Percentiles rank a stretch among this genome's conserved stretches.
phyloP scores from a whole-genome alignment of 2,113 vertebrate genomes.

The Donacobius atricapilla region DNA sequence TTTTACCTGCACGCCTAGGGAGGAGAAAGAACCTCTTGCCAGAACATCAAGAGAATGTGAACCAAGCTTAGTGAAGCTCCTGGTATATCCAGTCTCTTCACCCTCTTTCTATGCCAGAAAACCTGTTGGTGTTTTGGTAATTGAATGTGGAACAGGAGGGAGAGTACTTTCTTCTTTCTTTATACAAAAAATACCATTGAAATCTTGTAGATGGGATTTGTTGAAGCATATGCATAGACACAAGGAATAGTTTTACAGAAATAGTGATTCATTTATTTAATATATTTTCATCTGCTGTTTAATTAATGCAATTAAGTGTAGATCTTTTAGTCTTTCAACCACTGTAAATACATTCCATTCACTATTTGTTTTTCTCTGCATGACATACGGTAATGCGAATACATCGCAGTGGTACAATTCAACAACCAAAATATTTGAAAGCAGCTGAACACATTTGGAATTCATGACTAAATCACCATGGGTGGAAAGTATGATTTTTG shows the following conservation, averaged over 20 bases:
- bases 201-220: neutral
- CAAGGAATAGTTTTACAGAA: neutral
- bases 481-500: neutral
- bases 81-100: neutral
- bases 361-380: neutral
- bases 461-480: neutral
- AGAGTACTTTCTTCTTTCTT: neutral
- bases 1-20: neutral
- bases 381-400: neutral
- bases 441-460: neutral
- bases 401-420: neutral
- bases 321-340: neutral
- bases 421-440: neutral
- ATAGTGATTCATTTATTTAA: slow-evolving; percentile 14
- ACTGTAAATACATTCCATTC: neutral
- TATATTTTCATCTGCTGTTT: slow-evolving; percentile 29
- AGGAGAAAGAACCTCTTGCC: neutral
- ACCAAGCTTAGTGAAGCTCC: neutral
- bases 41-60: neutral
- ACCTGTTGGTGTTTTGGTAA: neutral
- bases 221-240: neutral
- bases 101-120: neutral
- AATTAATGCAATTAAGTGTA: slow-evolving; percentile 30
- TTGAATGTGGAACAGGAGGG: neutral
- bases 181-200: neutral